These are phyloP conservation scores for Melanotaenia trifasciata DNA, from an alignment of 2,797 vertebrate genomes.

Conservation along the genomic window DNA sequence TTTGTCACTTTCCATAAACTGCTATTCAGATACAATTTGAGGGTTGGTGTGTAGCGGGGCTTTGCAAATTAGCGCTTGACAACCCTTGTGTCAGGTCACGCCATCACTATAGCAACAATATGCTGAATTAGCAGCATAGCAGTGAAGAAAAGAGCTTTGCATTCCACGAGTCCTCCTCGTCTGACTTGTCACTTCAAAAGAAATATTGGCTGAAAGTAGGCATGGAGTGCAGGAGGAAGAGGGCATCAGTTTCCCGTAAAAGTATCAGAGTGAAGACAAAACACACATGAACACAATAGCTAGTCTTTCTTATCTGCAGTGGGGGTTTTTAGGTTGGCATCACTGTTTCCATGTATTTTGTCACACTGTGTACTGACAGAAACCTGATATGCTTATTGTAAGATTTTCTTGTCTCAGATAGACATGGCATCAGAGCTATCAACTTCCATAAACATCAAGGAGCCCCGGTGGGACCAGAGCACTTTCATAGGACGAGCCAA, in stretches of 20 bases:
- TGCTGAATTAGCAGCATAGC: slow-evolving; percentile 74
- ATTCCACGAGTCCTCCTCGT: slow-evolving; percentile 17
- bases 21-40: slow-evolving; percentile 42
- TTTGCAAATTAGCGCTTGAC: slow-evolving; percentile 61
- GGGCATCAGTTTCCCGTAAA: neutral
- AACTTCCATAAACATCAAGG: slow-evolving; percentile 94
- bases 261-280: neutral
- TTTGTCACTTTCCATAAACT: slow-evolving; percentile 15
- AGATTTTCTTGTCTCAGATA: slow-evolving; percentile 56
- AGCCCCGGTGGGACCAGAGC: slow-evolving; percentile 97
- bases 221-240: slow-evolving; percentile 9
- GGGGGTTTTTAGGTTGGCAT: neutral
- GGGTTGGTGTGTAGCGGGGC: slow-evolving; percentile 55
- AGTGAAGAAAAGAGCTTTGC: slow-evolving; percentile 44
- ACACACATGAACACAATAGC: neutral
- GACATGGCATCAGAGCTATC: slow-evolving; percentile 92
- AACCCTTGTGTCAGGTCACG: slow-evolving; percentile 67
- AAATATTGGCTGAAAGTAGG: slow-evolving; percentile 10
- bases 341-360: neutral
- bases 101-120: slow-evolving; percentile 75
- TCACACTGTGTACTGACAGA: neutral
- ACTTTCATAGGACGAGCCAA: slow-evolving; percentile 93
- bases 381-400: slow-evolving; percentile 1
- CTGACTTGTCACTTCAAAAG: slow-evolving; percentile 40
- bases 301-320: neutral